A percentile compares a stretch with the other conserved stretches of the same genome.
Conservation (phyloP, 2,113 vertebrate species). For the Mustela lutreola region DNA sequence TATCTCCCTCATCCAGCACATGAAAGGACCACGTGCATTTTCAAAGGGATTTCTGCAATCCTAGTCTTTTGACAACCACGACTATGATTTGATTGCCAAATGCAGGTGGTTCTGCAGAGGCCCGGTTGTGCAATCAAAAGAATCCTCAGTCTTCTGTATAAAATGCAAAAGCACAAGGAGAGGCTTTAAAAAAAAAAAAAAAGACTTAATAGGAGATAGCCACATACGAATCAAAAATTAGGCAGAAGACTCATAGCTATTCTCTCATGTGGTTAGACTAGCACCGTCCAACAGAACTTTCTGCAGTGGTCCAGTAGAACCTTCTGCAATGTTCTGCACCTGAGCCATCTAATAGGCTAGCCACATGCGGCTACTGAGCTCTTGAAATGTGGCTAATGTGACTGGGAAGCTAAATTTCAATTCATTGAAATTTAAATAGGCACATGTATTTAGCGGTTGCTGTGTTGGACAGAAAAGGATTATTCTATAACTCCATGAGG, state of each 20-base stretch:
- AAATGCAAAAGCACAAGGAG: not conserved
- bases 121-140: slow-evolving; percentile 30
- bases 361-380: not conserved
- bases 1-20: slow-evolving; percentile 1
- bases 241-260: not conserved
- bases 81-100: not conserved
- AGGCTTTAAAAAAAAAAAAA: not conserved
- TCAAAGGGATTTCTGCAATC: slow-evolving; percentile 64
- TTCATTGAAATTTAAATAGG: not conserved
- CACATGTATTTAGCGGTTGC: not conserved
- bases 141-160: slow-evolving; percentile 29
- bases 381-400: not conserved
- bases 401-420: not conserved
- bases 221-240: not conserved
- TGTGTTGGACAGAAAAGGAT: not conserved
- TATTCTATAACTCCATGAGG: not conserved
- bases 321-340: not conserved
- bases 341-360: accelerated
- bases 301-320: not conserved
- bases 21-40: slow-evolving; percentile 53
- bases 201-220: not conserved
- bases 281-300: not conserved
- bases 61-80: slow-evolving; percentile 48
- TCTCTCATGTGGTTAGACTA: not conserved
- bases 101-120: slow-evolving; percentile 31